Evolutionary conservation across 2,797 vertebrate genomes (phyloP), one percentile per base, ranked within the genome.

Genomic region (Brachyrhaphis roseni): DNA sequence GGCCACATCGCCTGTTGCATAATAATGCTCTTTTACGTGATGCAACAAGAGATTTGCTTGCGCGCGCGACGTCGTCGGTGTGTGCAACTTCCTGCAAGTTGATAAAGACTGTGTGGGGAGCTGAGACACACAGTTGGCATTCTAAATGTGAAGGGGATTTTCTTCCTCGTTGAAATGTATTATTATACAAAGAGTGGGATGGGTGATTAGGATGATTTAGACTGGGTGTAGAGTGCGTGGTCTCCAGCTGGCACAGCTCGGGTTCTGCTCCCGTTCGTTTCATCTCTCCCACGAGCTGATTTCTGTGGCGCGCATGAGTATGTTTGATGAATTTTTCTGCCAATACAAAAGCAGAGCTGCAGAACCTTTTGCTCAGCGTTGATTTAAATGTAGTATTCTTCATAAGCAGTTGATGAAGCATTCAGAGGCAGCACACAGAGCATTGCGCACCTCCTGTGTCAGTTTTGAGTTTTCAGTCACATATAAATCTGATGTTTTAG

Each of bases 121-220:
- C 77, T 16, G 77, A 80, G 79, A 80, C 51, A 16, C 64, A 31
- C 79, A 8, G 83, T 89, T 83, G 88, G 92, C 73, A 53, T 80
- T 31, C 47, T 82, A 75, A 90, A 87, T 88, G 84, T 78, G 78
- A 80, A 31, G 80, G 87, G 84, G 85, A 90, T 82, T 80, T 82
- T 89, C 79, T 84, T 49, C 82, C 85, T 75, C 64, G 12, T 80
- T 86, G 86, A 84, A 78, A 72, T 81, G 73, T 91, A 84, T 91
- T 83, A 91, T 92, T 90, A 88, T 82, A 82, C 85, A 86, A 87
- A 20, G 87, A 90, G 92, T 90, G 86, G 92, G 92, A 87, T 72
- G 90, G 72, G 86, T 93, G 91, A 92, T 93, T 90, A 87, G 88
- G 78, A 92, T 88, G 86, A 92, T 91, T 92, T 92, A 85, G 31